Conservation (phyloP, 2,888 invertebrate species). For the Troides oblongomaculatus region DNA sequence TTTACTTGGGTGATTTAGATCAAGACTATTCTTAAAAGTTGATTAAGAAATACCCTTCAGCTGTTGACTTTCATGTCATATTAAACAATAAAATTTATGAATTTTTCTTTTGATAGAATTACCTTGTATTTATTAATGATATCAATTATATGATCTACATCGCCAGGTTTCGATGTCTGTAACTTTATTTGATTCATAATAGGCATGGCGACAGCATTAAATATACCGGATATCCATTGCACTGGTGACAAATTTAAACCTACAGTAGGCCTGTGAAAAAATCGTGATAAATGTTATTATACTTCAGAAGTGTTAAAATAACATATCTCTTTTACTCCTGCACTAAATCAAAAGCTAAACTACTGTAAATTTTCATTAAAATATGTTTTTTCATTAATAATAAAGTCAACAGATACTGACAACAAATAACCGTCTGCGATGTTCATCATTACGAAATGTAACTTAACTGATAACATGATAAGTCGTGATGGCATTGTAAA, state of each 20-base stretch:
- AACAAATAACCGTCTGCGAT: too few species aligned
- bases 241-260: conserved; percentile 50
- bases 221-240: conserved; percentile 57
- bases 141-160: conserved; percentile 52
- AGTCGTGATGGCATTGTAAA: too few species aligned
- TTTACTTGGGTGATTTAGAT: too few species aligned
- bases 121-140: conserved; percentile 65
- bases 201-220: conserved; percentile 42
- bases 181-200: conserved; percentile 43
- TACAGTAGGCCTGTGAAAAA: conserved; percentile 29
- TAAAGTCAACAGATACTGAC: too few species aligned
- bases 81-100: neutral
- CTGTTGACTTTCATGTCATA: too few species aligned
- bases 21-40: too few species aligned
- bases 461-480: too few species aligned
- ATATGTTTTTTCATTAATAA: too few species aligned
- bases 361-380: neutral
- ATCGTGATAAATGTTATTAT: neutral
- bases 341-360: neutral
- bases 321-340: neutral
- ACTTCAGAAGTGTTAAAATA: too few species aligned
- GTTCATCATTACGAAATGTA: too few species aligned
- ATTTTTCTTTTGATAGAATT: neutral
- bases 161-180: conserved; percentile 49
- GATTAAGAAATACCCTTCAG: too few species aligned